These are phyloP conservation scores for Laticauda laticaudata DNA, from an alignment of 2,113 vertebrate genomes.

Conservation along the genomic window DNA sequence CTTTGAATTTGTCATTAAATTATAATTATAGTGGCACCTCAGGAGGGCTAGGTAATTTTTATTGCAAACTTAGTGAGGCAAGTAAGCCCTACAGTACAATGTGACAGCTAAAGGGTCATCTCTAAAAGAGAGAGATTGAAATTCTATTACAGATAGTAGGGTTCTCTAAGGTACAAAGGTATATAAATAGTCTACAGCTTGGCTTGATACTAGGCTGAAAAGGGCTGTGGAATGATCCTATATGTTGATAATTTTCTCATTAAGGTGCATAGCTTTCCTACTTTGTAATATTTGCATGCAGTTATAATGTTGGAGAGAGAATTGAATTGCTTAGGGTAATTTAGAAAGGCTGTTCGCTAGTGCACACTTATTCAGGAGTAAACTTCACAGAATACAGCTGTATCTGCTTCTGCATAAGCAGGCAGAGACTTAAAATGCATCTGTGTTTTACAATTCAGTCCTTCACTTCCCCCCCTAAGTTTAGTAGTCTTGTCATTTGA, in stretches of 20 bases:
- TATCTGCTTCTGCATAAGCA: neutral
- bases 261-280: neutral
- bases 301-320: neutral
- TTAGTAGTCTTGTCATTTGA: slow-evolving; percentile 31
- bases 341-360: neutral
- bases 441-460: neutral
- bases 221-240: neutral
- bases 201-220: neutral
- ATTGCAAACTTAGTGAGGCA: neutral
- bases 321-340: neutral
- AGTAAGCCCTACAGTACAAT: neutral
- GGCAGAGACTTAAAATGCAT: neutral
- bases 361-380: neutral
- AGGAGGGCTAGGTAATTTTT: neutral
- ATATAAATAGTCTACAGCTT: neutral
- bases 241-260: neutral
- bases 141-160: neutral
- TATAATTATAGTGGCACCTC: neutral
- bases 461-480: neutral
- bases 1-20: neutral
- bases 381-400: neutral
- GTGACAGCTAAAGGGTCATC: neutral
- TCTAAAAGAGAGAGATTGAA: neutral
- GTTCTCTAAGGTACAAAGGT: neutral
- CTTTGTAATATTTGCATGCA: neutral